phyloP scores from a whole-genome alignment of 1,140 invertebrate genomes.

The Archegozetes longisetosus region DNA sequence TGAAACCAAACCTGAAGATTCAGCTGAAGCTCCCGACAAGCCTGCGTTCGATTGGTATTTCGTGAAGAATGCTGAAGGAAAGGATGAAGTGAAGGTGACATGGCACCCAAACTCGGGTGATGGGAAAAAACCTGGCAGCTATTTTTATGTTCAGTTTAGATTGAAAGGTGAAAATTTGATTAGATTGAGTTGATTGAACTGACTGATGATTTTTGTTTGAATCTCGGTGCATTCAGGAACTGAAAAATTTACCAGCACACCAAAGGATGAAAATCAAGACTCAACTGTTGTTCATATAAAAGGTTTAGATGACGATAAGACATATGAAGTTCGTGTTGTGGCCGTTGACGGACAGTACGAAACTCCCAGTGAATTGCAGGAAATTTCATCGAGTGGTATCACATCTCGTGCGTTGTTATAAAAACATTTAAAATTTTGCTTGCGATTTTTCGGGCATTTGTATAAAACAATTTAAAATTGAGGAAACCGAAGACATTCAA shows the following conservation, averaged over 20 bases:
- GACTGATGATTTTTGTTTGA: conserved; percentile 1
- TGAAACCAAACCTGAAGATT: conserved; percentile 19
- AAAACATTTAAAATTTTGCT: not conserved
- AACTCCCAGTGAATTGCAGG: conserved; percentile 49
- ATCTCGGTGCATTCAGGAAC: conserved; percentile 22
- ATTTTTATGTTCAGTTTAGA: conserved; percentile 77
- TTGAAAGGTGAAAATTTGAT: conserved; percentile 23
- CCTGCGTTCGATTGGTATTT: conserved; percentile 56
- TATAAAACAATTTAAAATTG: not conserved
- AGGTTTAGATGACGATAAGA: conserved; percentile 62
- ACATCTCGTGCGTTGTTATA: not conserved
- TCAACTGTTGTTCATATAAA: conserved; percentile 44
- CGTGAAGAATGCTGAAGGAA: conserved; percentile 50
- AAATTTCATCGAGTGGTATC: conserved; percentile 47
- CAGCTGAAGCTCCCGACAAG: conserved; percentile 40
- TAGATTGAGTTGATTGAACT: not conserved
- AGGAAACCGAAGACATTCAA: not conserved
- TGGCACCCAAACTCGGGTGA: conserved; percentile 55
- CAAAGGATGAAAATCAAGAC: conserved; percentile 51
- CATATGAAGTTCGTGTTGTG: conserved; percentile 72
- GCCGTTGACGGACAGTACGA: conserved; percentile 71
- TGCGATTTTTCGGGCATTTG: conserved; percentile 20
- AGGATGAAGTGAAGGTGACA: conserved; percentile 53
- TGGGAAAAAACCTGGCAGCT: conserved; percentile 50
- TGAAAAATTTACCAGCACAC: conserved; percentile 41